Base-by-base conservation (phyloP, 1,140 invertebrate genomes). In the Phocides pigmalion region DNA sequence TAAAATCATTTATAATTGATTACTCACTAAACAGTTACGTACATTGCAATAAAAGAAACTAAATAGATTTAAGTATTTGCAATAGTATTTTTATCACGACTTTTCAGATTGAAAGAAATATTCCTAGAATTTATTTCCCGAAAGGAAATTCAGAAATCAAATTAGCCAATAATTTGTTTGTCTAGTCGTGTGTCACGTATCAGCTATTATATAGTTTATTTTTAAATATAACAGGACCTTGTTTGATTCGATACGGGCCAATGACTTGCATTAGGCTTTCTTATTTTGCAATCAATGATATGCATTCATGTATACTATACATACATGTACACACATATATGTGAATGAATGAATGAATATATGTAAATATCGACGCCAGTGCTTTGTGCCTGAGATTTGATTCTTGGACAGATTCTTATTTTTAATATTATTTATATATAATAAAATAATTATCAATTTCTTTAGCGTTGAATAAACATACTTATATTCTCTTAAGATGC, bases 141-240 rank as follows among this genome's bases (percentile, higher is more conserved):
- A 50, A 46, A 20, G 42, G 25, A 50, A 28, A 39, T 39, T 39
- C 35, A 39, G 35, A 50, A 28, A 14, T 32, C 11, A 6, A 32
- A 32, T 50, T 50, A 12, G 12, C 5, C 28, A 32, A 32, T 50
- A 50, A 50, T 50, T 50, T 50, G 22, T 50, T 47, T 47, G 46
- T 5, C 20, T 25, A 47, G 20, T 47, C 46, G 46, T 47, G 20
- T 47, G n/a, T 47, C 46, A 47, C 46, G 46, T 46, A 32, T n/a
- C 25, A 22, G 22, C 46, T 47, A 14, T 47, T 47, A 25, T 47
- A 0, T 12, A 25, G 46, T 15, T 25, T 46, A 12, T 25, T 47
- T 47, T 47, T 22, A 22, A 17, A 9, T 35, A 12, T 39, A 39
- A 39, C 35, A 39, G 35, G 35, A 19, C 46, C 25, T 25, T 47